Evolutionary conservation across 2,797 vertebrate species (phyloP), one percentile per base, ranked within the genome.

Genomic region (Melanogrammus aeglefinus): DNA sequence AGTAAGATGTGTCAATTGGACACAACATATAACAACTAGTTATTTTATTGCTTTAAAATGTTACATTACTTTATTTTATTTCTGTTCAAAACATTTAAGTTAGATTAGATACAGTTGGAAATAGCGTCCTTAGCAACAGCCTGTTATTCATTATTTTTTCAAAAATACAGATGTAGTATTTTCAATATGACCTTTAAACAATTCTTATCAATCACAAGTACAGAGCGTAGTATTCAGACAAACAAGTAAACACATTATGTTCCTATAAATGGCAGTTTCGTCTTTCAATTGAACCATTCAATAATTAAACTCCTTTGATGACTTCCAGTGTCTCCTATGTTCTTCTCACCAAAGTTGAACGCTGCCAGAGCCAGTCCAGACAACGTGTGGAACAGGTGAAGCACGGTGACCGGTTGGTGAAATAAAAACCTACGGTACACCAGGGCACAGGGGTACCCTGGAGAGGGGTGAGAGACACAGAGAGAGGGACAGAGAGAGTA

Each of bases 381-480:
- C 66, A 97, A 72, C 2, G 94, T 78, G 77, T 99, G 96, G 94
- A 97, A 99, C 84, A 98, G 88, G 81, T 99, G 97, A 87, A 97
- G 88, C 84, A 97, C 92, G 88, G 94, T 95, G 87, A 95, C 86
- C 36, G 96, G 91, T 90, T 96, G 95, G 92, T 96, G 88, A 93
- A 97, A 98, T 80, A 99, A 93, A 89, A 95, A 96, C 9, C 80
- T 89, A 27, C 97, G 95, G 87, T 98, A 97, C 86, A 97, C 92
- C 93, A 97, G 91, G 82, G 97, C 97, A 92, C 95, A 95, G 39
- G 97, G 97, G 92, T 99, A 99, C 76, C 97, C 98, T 99, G 87
- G 69, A 78, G 36, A 78, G 4, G 84, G 3, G 85, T 10, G 83
- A 36, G 66, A 33, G 73, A 78, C 57, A 63, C 51, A 57, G 39